Base-by-base conservation (phyloP, 2,113 vertebrate genomes). In the Sphaerodactylus townsendi region DNA sequence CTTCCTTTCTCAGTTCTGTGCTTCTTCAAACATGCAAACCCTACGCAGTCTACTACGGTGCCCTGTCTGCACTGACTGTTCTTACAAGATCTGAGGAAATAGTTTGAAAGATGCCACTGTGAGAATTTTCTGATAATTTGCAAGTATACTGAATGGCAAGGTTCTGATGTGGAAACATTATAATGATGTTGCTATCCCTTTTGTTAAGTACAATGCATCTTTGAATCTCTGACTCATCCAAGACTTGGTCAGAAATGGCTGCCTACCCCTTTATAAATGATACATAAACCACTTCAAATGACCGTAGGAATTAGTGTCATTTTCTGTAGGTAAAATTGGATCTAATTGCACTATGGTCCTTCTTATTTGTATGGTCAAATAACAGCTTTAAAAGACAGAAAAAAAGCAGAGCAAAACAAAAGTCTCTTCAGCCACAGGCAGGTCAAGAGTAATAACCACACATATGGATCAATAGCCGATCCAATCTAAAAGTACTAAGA, bases 401-500 rank as follows among this genome's bases (percentile, higher is more conserved):
- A 66, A 79, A 53, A 6, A 79, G 56, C 50, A 85, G 73, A 70
- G 65, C 75, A 39, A 44, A 72, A 33, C 33, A 64, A 33, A 84
- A 62, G 50, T 48, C 37, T 11, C 53, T 48, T 78, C 19, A 84
- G 41, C 66, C 33, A 35, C 72, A 85, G 78, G 83, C 72, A 35
- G 33, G 30, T 10, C 74, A 81, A 88, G 71, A 86, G 80, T 81
- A 86, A 56, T 50, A 3, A 53, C 75, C 59, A 28, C 37, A 66
- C 41, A 37, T 5, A 21, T 19, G 7, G 0, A 83, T 66, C 35
- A 75, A 64, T 86, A 73, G 78, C 30, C 78, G 37, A 78, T 87
- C 28, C 78, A 41, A 65, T 3, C 70, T 68, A 50, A 80, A 72
- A 64, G 28, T 80, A 39, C 74, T 37, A 86, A 77, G 90, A 77